Base-by-base conservation (phyloP, 2,113 vertebrate genomes). In the Aythya baeri region DNA sequence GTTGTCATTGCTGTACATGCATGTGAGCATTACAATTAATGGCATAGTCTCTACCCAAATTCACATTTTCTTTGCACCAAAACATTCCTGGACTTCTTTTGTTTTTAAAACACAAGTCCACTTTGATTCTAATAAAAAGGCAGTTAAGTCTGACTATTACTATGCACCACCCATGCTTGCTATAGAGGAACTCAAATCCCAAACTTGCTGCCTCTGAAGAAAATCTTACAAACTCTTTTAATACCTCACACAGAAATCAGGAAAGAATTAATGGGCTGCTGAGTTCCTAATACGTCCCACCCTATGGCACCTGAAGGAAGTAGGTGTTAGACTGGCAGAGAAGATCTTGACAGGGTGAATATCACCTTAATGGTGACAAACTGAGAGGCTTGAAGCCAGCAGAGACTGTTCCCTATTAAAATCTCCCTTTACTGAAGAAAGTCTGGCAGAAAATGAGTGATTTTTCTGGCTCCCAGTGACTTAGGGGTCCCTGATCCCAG, bases 261-360 rank as follows among this genome's bases (percentile, higher is more conserved):
- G 86, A 95, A 94, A 94, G 89, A 94, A 95, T 94, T 91, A 97
- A 94, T 89, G 94, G 86, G 71, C 94, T 95, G 89, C 81, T 97
- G 93, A 96, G 93, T 95, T 93, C 84, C 89, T 93, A 95, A 84
- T 93, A 94, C 18, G 77, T 89, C 93, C 91, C 84, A 95, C 78
- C 89, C 81, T 75, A 52, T 23, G 38, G 81, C 77, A 96, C 83
- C 81, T 92, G 78, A 96, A 93, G 91, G 84, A 94, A 92, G 91
- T 41, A 94, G 81, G 89, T 93, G 89, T 91, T 94, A 89, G 74
- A 89, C 93, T 82, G 77, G 71, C 91, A 95, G 62, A 71, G 94
- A 95, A 84, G 86, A 93, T 41, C 66, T 91, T 91, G 94, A 95
- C 89, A 89, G 89, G 74, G 73, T 91, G 94, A 96, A 83, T 84